Base-by-base conservation (phyloP, 2,888 invertebrate species). In the Cosmia trapezina region DNA sequence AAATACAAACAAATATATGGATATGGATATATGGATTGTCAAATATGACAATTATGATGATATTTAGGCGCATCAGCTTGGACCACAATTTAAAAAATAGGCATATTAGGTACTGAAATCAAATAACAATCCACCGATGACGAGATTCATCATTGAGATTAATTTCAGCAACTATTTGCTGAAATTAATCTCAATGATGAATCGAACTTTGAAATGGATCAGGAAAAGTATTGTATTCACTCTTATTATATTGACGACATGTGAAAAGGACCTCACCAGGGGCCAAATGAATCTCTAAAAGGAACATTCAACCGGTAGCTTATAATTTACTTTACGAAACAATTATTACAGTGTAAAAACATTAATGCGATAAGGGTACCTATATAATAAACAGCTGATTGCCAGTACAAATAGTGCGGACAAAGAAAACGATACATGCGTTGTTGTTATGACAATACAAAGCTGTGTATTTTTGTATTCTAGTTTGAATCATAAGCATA, bases 341-440 rank as follows among this genome's bases (percentile, higher is more conserved):
- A 73, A 83, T 80, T 67, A 45, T 45, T 41, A 83, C 69, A 81
- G 70, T 62, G 70, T 72, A 65, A 83, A 84, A 83, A 37, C 83
- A 85, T 60, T 41, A 43, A 19, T 64, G 56, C 71, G 88, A 87
- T 89, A 88, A 85, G 76, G 61, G 62, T 70, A 73, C 80, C 17
- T 28, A 60, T n/a, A 80, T 78, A 80, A 78, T 79, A 87, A 87
- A 87, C 89, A 90, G 89, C 87, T 89, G 89, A 89, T 89, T 88
- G 80, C 73, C 80, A 83, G 83, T 83, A 86, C 83, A 86, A 83
- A 77, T 71, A 84, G 51, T 69, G 33, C 22, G 54, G 82, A 89
- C 88, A 89, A 89, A 87, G 86, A 81, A 84, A 73, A 80, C 67
- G 43, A 75, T 61, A 63, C 70, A 51, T 51, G 33, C 37, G 56